These are phyloP conservation scores for Hipparchia sbordonii DNA, from an alignment of 2,888 invertebrate species.

Conservation along the genomic window DNA sequence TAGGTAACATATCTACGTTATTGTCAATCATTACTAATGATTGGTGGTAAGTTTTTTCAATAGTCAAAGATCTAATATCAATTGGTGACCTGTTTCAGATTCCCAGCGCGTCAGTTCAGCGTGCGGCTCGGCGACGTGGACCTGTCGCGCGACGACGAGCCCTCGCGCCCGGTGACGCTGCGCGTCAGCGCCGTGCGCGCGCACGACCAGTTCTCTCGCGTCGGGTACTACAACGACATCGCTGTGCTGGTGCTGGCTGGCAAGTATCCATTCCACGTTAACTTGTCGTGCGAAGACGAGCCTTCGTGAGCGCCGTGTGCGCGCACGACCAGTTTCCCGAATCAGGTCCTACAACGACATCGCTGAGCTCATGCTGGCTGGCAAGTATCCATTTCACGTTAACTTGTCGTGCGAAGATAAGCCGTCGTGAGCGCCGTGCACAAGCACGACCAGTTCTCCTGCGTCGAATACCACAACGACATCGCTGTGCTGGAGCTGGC, in stretches of 20 bases:
- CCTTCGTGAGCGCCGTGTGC: too few relatives aligned
- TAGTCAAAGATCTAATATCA: background rate
- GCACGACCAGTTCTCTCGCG: slow-evolving; percentile 92
- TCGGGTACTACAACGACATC: slow-evolving; percentile 97
- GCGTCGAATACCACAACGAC: slow-evolving; percentile 96
- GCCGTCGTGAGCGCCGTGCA: slow-evolving; percentile 90
- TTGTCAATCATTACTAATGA: too few relatives aligned
- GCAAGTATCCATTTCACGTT: slow-evolving; percentile 73
- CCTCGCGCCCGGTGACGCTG: slow-evolving; percentile 91
- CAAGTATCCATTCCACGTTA: slow-evolving; percentile 42
- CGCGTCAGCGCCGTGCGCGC: slow-evolving; percentile 90
- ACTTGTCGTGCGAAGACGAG: too few relatives aligned
- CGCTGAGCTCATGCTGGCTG: too few relatives aligned
- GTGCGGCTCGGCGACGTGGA: slow-evolving; percentile 95
- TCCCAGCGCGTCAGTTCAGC: slow-evolving; percentile 93
- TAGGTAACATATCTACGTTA: too few relatives aligned
- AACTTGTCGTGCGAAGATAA: slow-evolving; percentile 93
- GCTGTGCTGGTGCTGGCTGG: slow-evolving; percentile 90
- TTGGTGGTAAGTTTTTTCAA: too few relatives aligned
- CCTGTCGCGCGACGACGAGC: slow-evolving; percentile 91
- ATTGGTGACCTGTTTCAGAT: slow-evolving; percentile 78
- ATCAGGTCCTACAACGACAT: too few relatives aligned
- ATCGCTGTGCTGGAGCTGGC: slow-evolving; percentile 92
- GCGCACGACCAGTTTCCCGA: too few relatives aligned
- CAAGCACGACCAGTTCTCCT: slow-evolving; percentile 86